Percentiles rank a stretch among this genome's conserved stretches.
phyloP scores from a whole-genome alignment of 1,140 invertebrate genomes.

The Caenorhabditis remanei region DNA sequence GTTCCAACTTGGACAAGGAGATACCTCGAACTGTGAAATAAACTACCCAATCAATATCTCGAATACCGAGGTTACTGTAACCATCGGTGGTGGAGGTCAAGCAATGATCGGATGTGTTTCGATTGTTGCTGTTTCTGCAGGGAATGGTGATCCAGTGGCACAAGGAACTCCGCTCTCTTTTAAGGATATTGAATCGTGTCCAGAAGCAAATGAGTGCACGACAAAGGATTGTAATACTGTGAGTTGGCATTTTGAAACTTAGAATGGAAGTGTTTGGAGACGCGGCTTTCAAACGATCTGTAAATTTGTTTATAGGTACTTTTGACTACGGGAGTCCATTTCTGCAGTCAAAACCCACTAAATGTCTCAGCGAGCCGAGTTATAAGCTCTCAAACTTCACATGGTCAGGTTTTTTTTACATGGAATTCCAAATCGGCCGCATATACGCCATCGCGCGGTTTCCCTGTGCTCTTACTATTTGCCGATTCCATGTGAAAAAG shows the following conservation, averaged over 20 bases:
- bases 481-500: too few relatives aligned
- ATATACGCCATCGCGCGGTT: background rate
- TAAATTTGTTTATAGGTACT: too few relatives aligned
- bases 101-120: slow-evolving; percentile 57
- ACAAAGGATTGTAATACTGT: slow-evolving; percentile 10
- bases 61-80: slow-evolving; percentile 30
- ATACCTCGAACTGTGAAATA: slow-evolving; percentile 1
- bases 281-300: too few relatives aligned
- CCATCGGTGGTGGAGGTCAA: slow-evolving; percentile 49
- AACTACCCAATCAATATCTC: slow-evolving; percentile 22
- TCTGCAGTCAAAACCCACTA: too few relatives aligned
- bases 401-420: too few relatives aligned
- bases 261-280: background rate
- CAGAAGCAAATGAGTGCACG: slow-evolving; percentile 16
- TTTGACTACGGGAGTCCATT: too few relatives aligned
- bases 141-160: background rate
- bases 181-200: slow-evolving; percentile 35
- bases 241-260: background rate
- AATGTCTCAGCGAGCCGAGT: too few relatives aligned
- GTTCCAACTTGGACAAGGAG: background rate
- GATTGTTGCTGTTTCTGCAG: slow-evolving; percentile 41
- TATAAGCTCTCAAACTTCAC: too few relatives aligned
- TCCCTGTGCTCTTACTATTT: background rate
- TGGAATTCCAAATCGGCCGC: too few relatives aligned
- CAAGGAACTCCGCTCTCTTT: slow-evolving; percentile 20